Base-by-base conservation (phyloP, 2,797 vertebrate genomes). In the Cryptoprocta ferox region DNA sequence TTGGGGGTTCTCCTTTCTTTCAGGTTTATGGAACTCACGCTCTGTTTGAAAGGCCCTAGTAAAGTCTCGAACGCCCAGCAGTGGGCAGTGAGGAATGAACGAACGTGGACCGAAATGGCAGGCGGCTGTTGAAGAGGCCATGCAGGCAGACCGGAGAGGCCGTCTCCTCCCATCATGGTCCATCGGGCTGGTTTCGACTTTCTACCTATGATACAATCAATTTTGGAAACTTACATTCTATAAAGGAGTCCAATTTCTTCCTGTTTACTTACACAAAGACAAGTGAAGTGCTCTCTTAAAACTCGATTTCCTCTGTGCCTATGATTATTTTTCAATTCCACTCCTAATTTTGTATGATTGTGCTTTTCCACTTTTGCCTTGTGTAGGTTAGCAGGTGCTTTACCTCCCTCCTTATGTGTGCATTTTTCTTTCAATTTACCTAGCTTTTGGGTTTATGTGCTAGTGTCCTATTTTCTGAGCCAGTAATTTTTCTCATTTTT, bases 251-350 rank as follows among this genome's bases (percentile, higher is more conserved):
- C 16, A 35, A 24, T n/a, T 30, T 81, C 56, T 50, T 21, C 26
- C 39, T 28, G 50, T 45, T 94, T 81, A 18, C 65, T 80, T 81
- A 32, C 48, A 8, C 6, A 66, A 42, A 89, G 13, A 35, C 48
- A 90, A 65, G 16, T 63, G 71, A 87, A 80, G n/a, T 42, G 9
- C 78, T 45, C 50, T 48, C 56, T 73, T 68, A 83, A 78, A 91
- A 78, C 9, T 65, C 14, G 2, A 78, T 76, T 70, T 73, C 21
- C 42, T 79, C 78, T 70, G 30, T 50, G 14, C 53, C 84, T 24
- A 13, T 13, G 66, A 35, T 45, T 61, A 63, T 30, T 76, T 87
- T 71, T 59, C 45, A 9, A 8, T 80, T 56, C 50, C 42, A 18
- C 37, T 89, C 75, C 93, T 45, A 70, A 21, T 78, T 86, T 35